Evolutionary conservation across 1,140 invertebrate genomes (phyloP), one percentile per base, ranked within the genome.

Genomic region (Drosophila trapezifrons): DNA sequence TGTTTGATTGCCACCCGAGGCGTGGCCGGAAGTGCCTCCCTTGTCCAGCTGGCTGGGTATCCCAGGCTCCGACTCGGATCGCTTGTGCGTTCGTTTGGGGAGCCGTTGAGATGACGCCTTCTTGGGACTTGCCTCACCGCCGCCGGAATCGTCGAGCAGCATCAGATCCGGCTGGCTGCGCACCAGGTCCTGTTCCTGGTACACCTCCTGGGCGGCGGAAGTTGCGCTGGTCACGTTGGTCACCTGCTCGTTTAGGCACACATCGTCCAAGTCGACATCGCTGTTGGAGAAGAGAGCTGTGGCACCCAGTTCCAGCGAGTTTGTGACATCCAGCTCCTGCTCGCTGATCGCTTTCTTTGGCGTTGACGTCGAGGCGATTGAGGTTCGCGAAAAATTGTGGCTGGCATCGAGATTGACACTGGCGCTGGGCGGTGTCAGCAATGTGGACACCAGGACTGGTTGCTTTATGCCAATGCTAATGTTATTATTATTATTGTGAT

Each of bases 201-300:
- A 86, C 18, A 78, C 70, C 10, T 91, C 91, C 54, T 76, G 72
- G 8, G 25, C 27, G 45, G 40, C 43, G 20, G 57, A 43, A 63
- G 80, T 84, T 10, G 91, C 60, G 35, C 92, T 93, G 5, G 95
- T 78, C 63, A 96, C 62, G 37, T 92, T 93, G 4, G 95, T 80
- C 62, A 96, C 92, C 70, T 95, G 94, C 78, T 97, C 96, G 85
- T 96, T 96, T 2, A 96, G 92, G 81, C 94, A 96, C 1, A 96
- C 95, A 80, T 96, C 96, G 75, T 96, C 96, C 29, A 97, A 92
- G 91, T 96, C 96, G 1, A 98, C 96, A n/a, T 96, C 96, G 86
- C 97, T 98, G 83, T 98, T 98, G 2, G 96, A 96, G 91, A 98
- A 96, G 37, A 98, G 95, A 2, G 96, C 95, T 17, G 96, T 95